Evolutionary conservation across 1,140 invertebrate species (phyloP).

Genomic region (Melanaphis sacchari): DNA sequence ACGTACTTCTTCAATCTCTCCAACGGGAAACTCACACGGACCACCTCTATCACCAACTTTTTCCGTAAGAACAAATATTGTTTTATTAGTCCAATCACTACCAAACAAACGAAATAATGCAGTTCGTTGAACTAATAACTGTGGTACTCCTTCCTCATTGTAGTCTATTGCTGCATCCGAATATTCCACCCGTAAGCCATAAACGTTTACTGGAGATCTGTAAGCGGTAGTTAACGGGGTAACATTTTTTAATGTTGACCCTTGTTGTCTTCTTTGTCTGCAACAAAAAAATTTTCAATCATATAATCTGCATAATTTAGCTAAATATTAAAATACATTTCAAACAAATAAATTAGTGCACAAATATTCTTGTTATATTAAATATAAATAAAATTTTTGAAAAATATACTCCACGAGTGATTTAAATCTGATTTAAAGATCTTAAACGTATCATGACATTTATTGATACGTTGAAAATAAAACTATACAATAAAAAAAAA

Average conservation of each 20-base stretch:
- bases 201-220: slow-evolving; percentile 39
- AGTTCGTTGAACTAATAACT: slow-evolving; percentile 69
- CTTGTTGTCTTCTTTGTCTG: neutral
- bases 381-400: neutral
- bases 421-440: neutral
- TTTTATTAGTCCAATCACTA: slow-evolving; percentile 70
- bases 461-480: neutral
- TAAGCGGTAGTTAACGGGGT: neutral
- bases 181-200: slow-evolving; percentile 58
- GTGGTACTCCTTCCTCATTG: slow-evolving; percentile 72
- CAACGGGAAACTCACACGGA: slow-evolving; percentile 65
- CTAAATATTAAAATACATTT: neutral
- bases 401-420: neutral
- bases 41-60: slow-evolving; percentile 65
- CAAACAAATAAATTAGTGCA: neutral
- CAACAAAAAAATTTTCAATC: neutral
- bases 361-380: neutral
- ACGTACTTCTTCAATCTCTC: slow-evolving; percentile 55
- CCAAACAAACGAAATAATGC: slow-evolving; percentile 79
- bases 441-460: neutral
- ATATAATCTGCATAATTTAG: neutral
- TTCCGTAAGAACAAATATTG: slow-evolving; percentile 76
- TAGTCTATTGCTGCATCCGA: slow-evolving; percentile 61
- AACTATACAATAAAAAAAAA: neutral
- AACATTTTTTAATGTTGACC: slow-evolving; percentile 20